phyloP scores from a whole-genome alignment of 1,140 invertebrate genomes.

The Tetramorium simillimum region DNA sequence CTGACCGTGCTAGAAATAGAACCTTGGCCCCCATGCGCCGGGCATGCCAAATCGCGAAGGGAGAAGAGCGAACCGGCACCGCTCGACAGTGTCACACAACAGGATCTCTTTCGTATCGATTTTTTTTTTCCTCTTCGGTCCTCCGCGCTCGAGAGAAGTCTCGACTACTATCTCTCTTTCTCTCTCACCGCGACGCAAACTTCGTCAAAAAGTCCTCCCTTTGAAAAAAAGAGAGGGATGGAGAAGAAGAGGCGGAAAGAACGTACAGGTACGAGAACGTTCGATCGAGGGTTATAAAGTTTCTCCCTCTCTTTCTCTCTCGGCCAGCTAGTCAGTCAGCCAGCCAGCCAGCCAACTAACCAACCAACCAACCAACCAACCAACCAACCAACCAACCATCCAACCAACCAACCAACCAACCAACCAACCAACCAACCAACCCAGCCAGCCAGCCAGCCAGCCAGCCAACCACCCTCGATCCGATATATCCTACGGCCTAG shows the following conservation, averaged over 20 bases:
- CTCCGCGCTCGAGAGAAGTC: not conserved
- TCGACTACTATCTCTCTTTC: not conserved
- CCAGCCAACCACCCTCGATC: conserved; percentile 20
- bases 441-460: not conserved
- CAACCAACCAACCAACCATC: too few species aligned
- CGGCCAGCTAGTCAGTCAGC: not conserved
- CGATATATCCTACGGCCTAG: conserved; percentile 28
- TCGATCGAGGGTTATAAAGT: conserved; percentile 51
- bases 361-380: too few species aligned
- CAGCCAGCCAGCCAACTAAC: too few species aligned
- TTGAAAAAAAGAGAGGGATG: not conserved
- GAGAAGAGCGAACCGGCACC: conserved; percentile 6
- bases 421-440: too few species aligned
- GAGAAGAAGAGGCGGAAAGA: not conserved
- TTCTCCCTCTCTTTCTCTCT: not conserved
- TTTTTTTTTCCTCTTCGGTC: conserved; percentile 4
- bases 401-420: not conserved
- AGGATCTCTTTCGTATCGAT: not conserved
- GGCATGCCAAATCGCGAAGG: conserved; percentile 50
- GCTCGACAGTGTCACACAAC: not conserved
- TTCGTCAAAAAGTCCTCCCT: not conserved
- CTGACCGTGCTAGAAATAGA: conserved; percentile 71
- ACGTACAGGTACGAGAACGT: conserved; percentile 17
- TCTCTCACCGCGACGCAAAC: not conserved
- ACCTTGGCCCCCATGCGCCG: conserved; percentile 49